These are phyloP conservation scores for Pelochelys cantorii DNA, from an alignment of 2,797 vertebrate genomes.

Conservation along the genomic window DNA sequence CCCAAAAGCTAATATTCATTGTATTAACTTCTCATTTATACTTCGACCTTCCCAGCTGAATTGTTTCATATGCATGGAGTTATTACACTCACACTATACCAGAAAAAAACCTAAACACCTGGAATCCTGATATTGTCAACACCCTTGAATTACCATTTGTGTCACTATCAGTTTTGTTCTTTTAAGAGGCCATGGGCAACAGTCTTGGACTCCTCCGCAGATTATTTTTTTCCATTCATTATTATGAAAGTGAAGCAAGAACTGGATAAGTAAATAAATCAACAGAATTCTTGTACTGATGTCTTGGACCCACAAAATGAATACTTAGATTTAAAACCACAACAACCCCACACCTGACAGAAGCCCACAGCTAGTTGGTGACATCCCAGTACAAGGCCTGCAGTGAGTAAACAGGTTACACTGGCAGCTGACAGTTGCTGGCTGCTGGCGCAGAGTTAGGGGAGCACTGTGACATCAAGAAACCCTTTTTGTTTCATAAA, in stretches of 20 bases:
- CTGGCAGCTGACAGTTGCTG: not conserved
- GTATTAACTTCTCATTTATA: not conserved
- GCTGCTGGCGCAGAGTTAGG: not conserved
- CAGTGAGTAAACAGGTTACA: not conserved
- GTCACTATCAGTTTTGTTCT: not conserved
- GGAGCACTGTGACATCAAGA: not conserved
- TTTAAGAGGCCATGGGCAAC: not conserved
- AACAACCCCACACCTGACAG: not conserved
- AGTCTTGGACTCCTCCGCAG: not conserved
- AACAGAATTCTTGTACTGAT: not conserved
- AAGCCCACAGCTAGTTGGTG: not conserved
- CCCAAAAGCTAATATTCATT: not conserved
- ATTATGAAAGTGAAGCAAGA: not conserved
- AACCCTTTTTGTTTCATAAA: not conserved
- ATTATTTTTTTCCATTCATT: not conserved
- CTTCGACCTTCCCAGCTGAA: not conserved
- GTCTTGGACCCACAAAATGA: not conserved
- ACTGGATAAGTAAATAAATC: not conserved
- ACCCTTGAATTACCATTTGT: not conserved
- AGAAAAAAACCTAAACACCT: not conserved
- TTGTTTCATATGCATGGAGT: not conserved
- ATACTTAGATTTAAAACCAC: not conserved
- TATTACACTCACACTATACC: not conserved
- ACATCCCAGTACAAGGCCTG: not conserved
- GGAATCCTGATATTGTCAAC: not conserved